Evolutionary conservation across 2,113 vertebrate species (phyloP), one percentile per base, ranked within the genome.

Genomic region (Spermophilus dauricus): DNA sequence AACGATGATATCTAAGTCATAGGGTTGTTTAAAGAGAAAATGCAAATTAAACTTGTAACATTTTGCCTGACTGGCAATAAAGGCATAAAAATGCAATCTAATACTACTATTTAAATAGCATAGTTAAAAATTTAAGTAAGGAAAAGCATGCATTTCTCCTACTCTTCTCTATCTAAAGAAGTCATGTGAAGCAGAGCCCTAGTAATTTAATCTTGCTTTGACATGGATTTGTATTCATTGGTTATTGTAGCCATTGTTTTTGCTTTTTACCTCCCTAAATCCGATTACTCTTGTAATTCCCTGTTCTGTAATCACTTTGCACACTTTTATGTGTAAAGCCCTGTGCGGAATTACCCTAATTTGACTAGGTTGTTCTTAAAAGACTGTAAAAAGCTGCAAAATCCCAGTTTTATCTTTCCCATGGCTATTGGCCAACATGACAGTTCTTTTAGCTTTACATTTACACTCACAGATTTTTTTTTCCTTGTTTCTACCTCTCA

Each of bases 321-420:
- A 94, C 80, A 97, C 42, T 85, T 96, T 97, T 90, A 32, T 48
- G n/a, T 45, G 10, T 87, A 97, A 91, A 93, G 37, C 20, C 87
- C 95, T 98, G 86, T 97, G 98, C 90, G 95, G 91, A 51, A 89
- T 97, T 53, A 0, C 95, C 80, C 91, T 97, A 86, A 67, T 98
- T 98, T 98, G 91, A 92, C 97, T 97, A 97, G 86, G 97, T 94
- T 96, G 90, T 61, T 97, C 1, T 95, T 97, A 83, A 95, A 98
- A 98, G 75, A 45, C 45, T 90, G 89, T 51, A 97, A 97, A 98
- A 92, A 92, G 78, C 85, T 48, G 30, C 78, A 92, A 97, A 98
- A 97, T 95, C 82, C 95, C 78, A 67, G 37, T 82, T 98, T 98
- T 97, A 94, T 92, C 86, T 97, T 96, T 97, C 98, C 98, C 86